Evolutionary conservation across 2,113 vertebrate species (phyloP), one percentile per base, ranked within the genome.

Genomic region (Eulemur macaco): DNA sequence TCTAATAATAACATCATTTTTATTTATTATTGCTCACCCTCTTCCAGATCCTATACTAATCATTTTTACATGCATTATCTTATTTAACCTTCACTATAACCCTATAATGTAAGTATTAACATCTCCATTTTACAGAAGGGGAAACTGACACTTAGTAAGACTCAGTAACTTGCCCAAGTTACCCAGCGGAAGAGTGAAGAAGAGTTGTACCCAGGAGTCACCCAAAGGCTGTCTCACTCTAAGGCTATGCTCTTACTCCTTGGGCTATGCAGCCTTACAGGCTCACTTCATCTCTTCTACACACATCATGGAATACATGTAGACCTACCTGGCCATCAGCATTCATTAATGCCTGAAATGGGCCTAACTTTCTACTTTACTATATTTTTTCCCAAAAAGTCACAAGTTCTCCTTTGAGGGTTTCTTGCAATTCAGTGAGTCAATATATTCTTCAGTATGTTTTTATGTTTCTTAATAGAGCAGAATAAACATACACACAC

Each of bases 401-500:
- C 42, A 23, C 37, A 93, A 68, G 8, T 88, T 88, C 86, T 86
- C 25, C 76, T 94, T 68, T 68, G 47, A 88, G 27, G 9, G 27
- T 64, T 94, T 96, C 42, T 64, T 85, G 29, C 31, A 91, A 39
- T 71, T 87, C 56, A 54, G n/a, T 23, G 56, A 95, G 42, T 87
- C 34, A 63, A 66, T 31, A 42, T 39, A 76, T 85, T 84, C 50
- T 91, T 56, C 15, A 23, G 37, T 20, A 6, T 90, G 94, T 68
- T 12, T 37, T 82, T 91, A 34, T 5, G 58, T 84, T 78, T 82
- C 85, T 89, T 88, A 64, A 54, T 89, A 80, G 78, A 94, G 11
- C 42, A 93, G 50, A 83, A 52, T 47, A 73, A 66, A 39, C 12
- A 88, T 29, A 90, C 10, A 34, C 52, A 89, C 56, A 68, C 47